Base-by-base conservation (phyloP, 2,113 vertebrate species). In the Siniperca knerii region DNA sequence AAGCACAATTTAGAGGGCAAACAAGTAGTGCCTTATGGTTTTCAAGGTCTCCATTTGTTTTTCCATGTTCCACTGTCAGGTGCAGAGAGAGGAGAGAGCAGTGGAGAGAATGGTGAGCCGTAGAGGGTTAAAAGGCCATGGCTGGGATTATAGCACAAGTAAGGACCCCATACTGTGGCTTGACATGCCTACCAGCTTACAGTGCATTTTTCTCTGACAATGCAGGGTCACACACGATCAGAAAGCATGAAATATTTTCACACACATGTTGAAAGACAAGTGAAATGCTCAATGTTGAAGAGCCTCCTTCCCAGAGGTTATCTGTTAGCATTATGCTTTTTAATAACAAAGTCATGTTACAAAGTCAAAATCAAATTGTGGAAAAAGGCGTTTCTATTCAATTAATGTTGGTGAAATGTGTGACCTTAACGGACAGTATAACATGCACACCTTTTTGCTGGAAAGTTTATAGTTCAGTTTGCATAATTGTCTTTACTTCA, bases 41-140 rank as follows among this genome's bases (percentile, higher is more conserved):
- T 94, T 94, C 93, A 94, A 95, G 92, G 94, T 94, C 94, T 93
- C 93, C 92, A 94, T 95, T 95, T 95, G 94, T 93, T 95, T 94
- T 94, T 90, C 86, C 86, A 9, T 95, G 94, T 94, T 93, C 87
- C 81, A 82, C 91, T 92, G 94, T 93, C 93, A 95, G 86, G 80
- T 80, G 57, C 72, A 35, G 89, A 64, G 79, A 86, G 84, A 79
- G 79, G 77, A 52, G 79, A 87, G 77, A 85, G 85, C 87, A 18
- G 90, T 67, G 88, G 76, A 87, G 83, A 91, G 90, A 87, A 87
- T 68, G 88, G 90, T 25, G 90, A 91, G 89, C 79, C 68, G 29
- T n/a, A 80, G 82, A 87, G 91, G 92, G 93, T 95, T 94, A 92
- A 93, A 92, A 94, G 94, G 92, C 92, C 93, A 92, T 90, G 87